Conservation (phyloP, 2,888 invertebrate genomes). For the Synanthedon vespiformis region DNA sequence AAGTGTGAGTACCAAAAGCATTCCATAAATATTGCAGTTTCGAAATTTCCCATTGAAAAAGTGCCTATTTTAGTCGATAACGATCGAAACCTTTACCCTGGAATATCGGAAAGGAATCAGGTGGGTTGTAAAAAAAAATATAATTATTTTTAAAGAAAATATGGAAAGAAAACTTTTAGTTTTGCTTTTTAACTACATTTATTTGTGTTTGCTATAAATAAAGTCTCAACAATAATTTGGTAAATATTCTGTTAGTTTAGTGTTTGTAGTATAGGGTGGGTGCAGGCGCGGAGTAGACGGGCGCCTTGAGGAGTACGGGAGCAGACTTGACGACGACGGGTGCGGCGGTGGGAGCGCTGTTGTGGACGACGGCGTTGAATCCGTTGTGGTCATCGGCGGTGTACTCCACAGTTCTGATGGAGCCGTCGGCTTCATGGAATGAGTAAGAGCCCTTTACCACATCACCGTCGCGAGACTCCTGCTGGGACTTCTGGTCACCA, state of each 20-base stretch:
- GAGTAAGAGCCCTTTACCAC: conserved; percentile 68
- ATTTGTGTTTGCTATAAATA: neutral
- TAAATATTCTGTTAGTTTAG: conserved; percentile 5
- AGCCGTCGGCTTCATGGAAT: conserved; percentile 67
- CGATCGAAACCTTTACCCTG: too few species aligned
- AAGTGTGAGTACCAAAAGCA: too few species aligned
- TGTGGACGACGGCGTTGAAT: conserved; percentile 51
- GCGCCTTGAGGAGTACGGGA: conserved; percentile 1
- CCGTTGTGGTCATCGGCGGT: conserved; percentile 66
- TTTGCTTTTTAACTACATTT: too few species aligned
- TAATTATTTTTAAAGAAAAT: too few species aligned
- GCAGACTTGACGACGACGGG: conserved; percentile 18
- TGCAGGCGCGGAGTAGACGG: conserved; percentile 12
- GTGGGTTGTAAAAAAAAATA: too few species aligned
- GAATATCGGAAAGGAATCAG: too few species aligned
- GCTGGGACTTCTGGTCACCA: conserved; percentile 69
- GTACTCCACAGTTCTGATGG: conserved; percentile 67
- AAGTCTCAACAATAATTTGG: neutral
- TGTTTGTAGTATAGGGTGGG: conserved; percentile 25
- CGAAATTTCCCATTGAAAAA: too few species aligned
- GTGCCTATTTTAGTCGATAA: too few species aligned
- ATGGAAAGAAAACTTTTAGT: too few species aligned
- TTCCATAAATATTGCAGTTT: too few species aligned
- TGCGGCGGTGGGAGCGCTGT: conserved; percentile 34
- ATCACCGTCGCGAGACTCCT: conserved; percentile 65